Evolutionary conservation across 2,113 vertebrate species (phyloP), one percentile per base, ranked within the genome.

Genomic region (Hemibagrus wyckioides): DNA sequence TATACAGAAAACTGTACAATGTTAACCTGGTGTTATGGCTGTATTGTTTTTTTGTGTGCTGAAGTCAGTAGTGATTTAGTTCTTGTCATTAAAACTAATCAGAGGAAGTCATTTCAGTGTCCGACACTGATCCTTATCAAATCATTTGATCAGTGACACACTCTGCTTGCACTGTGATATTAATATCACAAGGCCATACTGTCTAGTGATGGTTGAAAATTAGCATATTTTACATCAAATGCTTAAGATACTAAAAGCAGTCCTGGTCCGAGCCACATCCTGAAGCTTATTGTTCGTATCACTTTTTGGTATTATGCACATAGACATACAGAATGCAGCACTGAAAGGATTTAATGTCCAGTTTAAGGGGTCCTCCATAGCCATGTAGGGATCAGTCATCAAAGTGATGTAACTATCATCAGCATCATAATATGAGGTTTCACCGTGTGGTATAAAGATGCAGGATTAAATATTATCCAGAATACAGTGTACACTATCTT

Each of bases 1-100:
- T 85, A 85, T 84, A 61, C 75, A 77, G 52, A 83, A 59, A n/a
- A 15, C 76, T 83, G 67, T 83, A 9, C 41, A 56, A 80, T 65
- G 39, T 41, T 83, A 80, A 54, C 63, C 71, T 23, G 14, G 76
- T 77, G 11, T 52, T 77, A 30, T 33, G 28, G 5, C 50, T 36
- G 15, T 21, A 56, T 36, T 3, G 7, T 52, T 79, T 19, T 52
- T 73, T 19, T 54, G n/a, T 82, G 87, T 73, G 81, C 15, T 17
- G 9, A 44, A 5, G 23, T 69, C 8, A 69, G 19, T 36, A 36
- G 2, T 8, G 65, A 69, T 36, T 69, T 25, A 36, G 33, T 36
- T 19, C 33, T 30, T 48, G 73, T 14, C 28, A 30, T n/a, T 65
- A 75, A 52, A 88, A 52, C 28, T 17, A 52, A 52, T 79, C 44